These are phyloP conservation scores for Chelonia mydas DNA, from an alignment of 2,797 vertebrate species.

Conservation along the genomic window DNA sequence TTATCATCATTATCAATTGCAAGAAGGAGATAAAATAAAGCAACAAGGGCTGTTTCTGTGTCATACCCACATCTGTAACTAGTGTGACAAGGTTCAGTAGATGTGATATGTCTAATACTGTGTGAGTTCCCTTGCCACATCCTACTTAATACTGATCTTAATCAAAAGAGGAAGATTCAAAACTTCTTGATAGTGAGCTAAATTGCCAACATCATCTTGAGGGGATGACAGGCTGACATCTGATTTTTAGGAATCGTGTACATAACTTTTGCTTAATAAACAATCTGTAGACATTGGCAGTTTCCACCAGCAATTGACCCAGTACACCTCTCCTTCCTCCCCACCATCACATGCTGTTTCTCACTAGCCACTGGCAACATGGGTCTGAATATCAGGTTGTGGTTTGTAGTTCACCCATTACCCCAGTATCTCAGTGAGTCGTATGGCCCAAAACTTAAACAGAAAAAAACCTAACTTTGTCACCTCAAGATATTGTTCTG, in stretches of 20 bases:
- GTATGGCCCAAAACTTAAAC: not conserved
- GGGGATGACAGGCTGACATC: not conserved
- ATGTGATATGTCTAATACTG: not conserved
- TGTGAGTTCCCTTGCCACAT: not conserved
- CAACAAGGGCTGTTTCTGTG: not conserved
- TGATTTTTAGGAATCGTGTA: not conserved
- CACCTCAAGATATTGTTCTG: not conserved
- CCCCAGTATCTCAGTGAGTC: not conserved
- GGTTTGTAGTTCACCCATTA: not conserved
- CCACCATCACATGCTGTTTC: not conserved
- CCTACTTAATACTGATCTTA: not conserved
- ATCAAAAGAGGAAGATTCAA: not conserved
- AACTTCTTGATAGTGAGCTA: not conserved
- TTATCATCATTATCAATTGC: not conserved
- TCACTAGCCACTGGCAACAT: not conserved
- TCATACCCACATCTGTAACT: not conserved
- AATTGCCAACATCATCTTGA: not conserved
- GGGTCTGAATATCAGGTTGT: not conserved
- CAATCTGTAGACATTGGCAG: not conserved
- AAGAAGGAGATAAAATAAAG: not conserved
- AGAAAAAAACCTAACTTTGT: not conserved
- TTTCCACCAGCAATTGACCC: not conserved
- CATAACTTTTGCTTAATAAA: not conserved
- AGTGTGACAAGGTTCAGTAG: not conserved
- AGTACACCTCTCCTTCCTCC: not conserved